These are phyloP conservation scores for Crypturellus undulatus DNA, from an alignment of 2,113 vertebrate species.

Conservation along the genomic window DNA sequence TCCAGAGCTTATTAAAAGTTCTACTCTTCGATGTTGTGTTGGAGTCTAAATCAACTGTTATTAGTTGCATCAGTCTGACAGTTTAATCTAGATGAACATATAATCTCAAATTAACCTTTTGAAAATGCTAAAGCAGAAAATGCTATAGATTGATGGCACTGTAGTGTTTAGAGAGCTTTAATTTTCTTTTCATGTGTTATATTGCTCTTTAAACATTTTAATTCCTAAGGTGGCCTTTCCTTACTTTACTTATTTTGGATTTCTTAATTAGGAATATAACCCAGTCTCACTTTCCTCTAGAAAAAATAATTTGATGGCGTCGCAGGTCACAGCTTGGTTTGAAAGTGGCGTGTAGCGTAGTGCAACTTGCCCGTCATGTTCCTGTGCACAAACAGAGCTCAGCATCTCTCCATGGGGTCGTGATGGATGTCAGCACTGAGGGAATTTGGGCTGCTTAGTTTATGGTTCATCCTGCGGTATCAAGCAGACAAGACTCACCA, in stretches of 20 bases:
- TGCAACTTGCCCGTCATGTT: background rate
- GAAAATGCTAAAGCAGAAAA: background rate
- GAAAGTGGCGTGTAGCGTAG: background rate
- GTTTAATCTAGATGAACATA: background rate
- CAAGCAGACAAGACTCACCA: background rate
- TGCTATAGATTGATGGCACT: background rate
- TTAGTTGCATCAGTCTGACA: background rate
- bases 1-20: background rate
- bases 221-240: background rate
- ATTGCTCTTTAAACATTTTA: background rate
- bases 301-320: conserved; percentile 16
- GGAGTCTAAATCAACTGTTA: background rate
- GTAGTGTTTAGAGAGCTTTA: background rate
- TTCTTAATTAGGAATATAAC: conserved; percentile 27
- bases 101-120: background rate
- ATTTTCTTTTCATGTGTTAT: conserved; percentile 9
- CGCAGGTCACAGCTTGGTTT: conserved; percentile 27
- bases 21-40: background rate
- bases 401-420: background rate
- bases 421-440: background rate
- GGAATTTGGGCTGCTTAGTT: background rate
- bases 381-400: background rate
- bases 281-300: background rate
- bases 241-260: conserved; percentile 43
- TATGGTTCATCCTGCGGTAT: background rate